Conservation (phyloP, 1,140 invertebrate species). For the Drosophila pruinosa region DNA sequence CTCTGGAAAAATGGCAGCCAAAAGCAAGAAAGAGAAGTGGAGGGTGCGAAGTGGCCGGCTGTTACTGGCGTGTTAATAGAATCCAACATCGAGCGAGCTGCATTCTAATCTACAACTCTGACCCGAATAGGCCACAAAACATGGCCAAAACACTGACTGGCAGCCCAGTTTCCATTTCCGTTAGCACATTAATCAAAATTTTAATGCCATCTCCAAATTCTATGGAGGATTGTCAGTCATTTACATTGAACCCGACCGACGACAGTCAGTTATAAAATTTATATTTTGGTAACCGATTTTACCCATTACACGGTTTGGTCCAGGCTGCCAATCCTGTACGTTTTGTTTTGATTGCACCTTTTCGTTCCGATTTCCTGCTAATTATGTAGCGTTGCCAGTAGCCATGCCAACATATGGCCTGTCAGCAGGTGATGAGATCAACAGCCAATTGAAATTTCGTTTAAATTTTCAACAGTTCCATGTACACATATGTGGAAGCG, state of each 20-base stretch:
- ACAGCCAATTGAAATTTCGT: constrained; percentile 33
- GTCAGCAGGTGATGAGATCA: constrained; percentile 38
- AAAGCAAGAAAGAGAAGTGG: constrained; percentile 5
- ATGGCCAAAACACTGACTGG: constrained; percentile 3
- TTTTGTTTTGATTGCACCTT: constrained; percentile 16
- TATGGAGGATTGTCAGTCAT: background rate
- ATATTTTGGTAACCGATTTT: constrained; percentile 21
- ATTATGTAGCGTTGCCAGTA: constrained; percentile 50
- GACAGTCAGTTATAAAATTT: constrained; percentile 22
- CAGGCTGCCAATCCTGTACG: background rate
- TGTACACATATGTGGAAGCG: background rate
- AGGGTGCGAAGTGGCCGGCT: background rate
- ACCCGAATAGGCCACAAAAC: constrained; percentile 19
- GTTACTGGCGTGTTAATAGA: constrained; percentile 63
- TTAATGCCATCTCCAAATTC: constrained; percentile 20
- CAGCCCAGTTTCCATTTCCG: background rate
- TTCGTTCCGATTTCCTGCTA: constrained; percentile 45
- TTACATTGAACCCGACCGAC: background rate
- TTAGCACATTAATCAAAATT: constrained; percentile 56
- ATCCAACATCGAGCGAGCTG: constrained; percentile 40
- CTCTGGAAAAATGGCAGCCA: background rate
- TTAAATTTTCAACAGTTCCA: background rate
- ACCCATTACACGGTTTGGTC: background rate
- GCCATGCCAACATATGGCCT: constrained; percentile 39
- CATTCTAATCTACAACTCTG: constrained; percentile 57